phyloP scores from a whole-genome alignment of 2,113 vertebrate genomes.

The Crotalus viridis region DNA sequence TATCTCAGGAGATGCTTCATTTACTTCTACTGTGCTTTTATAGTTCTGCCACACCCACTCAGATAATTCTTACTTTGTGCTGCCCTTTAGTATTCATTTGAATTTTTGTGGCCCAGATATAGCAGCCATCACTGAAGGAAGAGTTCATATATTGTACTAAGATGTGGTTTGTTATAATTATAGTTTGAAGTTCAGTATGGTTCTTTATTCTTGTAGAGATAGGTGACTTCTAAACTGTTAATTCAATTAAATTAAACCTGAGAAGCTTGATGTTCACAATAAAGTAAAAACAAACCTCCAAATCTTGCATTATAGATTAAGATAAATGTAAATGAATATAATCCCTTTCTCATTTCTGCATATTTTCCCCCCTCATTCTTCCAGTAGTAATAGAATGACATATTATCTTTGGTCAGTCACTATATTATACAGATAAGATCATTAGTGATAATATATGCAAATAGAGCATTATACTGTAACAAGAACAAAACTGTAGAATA shows the following conservation, averaged over 20 bases:
- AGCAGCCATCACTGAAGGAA: not conserved
- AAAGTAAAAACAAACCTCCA: not conserved
- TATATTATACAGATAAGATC: not conserved
- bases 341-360: not conserved
- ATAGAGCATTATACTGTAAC: not conserved
- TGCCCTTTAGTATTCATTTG: not conserved
- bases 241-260: not conserved
- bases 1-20: not conserved
- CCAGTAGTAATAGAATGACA: not conserved
- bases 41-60: not conserved
- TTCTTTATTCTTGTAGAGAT: not conserved
- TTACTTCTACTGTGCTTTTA: not conserved
- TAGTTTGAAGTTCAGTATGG: not conserved
- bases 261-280: not conserved
- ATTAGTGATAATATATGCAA: no score
- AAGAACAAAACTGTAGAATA: not conserved
- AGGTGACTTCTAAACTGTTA: not conserved
- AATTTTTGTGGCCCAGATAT: not conserved
- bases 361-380: no score
- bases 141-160: not conserved
- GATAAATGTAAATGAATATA: not conserved
- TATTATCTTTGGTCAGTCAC: not conserved
- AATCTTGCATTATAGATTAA: not conserved
- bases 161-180: not conserved
- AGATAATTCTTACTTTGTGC: not conserved